Conservation (phyloP, 2,888 invertebrate species). For the Drosophila kambysellisi region DNA sequence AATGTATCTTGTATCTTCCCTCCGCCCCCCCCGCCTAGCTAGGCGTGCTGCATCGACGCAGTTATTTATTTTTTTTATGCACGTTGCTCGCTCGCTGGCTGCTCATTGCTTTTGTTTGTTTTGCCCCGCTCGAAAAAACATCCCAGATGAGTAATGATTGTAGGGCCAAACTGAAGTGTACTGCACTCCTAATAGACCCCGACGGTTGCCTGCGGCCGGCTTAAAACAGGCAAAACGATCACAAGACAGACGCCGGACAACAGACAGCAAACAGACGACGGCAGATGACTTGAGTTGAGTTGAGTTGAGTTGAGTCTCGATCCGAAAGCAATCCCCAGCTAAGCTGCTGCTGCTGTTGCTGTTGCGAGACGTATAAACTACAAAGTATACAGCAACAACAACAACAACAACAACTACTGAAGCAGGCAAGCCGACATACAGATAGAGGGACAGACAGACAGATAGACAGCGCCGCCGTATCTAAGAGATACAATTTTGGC, state of each 20-base stretch:
- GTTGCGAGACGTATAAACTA: conserved; percentile 43
- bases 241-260: background rate
- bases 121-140: conserved; percentile 37
- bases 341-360: conserved; percentile 50
- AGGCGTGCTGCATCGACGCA: conserved; percentile 25
- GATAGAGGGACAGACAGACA: conserved; percentile 21
- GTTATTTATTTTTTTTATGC: conserved; percentile 48
- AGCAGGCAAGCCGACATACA: conserved; percentile 18
- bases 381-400: conserved; percentile 35
- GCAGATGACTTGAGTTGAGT: conserved; percentile 32
- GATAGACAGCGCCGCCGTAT: conserved; percentile 47
- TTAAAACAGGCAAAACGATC: conserved; percentile 48
- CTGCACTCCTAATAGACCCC: conserved; percentile 62
- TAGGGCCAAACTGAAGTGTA: conserved; percentile 57
- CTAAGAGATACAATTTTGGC: conserved; percentile 72
- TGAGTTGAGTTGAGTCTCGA: conserved; percentile 28
- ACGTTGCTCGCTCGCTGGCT: conserved; percentile 21
- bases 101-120: conserved; percentile 66
- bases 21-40: conserved; percentile 39
- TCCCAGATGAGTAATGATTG: conserved; percentile 76
- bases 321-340: conserved; percentile 66
- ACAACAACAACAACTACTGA: conserved; percentile 4
- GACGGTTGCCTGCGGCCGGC: conserved; percentile 60
- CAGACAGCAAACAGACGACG: conserved; percentile 3
- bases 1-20: conserved; percentile 18